Evolutionary conservation across 2,888 invertebrate species (phyloP).

Genomic region (Hetaerina titia): DNA sequence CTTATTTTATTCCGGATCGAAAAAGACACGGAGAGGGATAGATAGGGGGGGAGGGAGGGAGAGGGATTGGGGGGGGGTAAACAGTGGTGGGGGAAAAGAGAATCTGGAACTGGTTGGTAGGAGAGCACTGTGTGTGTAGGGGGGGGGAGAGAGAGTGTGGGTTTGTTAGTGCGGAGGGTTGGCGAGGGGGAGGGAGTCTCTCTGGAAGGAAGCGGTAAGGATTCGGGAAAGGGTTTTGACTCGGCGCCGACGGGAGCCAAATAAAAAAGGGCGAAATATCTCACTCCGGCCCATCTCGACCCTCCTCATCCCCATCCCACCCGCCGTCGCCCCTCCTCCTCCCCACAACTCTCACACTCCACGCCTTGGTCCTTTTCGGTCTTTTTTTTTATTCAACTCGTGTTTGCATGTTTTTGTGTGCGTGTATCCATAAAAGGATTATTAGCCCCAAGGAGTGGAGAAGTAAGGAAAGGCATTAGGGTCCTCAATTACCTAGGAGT

Average conservation of each 20-base stretch:
- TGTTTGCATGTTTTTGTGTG: neutral
- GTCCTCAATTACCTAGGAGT: no score
- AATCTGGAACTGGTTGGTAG: no score
- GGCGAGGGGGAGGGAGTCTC: slow-evolving; percentile 70
- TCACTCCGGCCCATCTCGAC: neutral
- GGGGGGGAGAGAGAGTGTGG: no score
- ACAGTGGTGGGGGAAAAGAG: no score
- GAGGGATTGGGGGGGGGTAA: neutral
- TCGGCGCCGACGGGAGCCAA: slow-evolving; percentile 71
- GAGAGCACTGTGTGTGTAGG: no score
- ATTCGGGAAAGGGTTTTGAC: slow-evolving; percentile 74
- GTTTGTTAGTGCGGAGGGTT: slow-evolving; percentile 79
- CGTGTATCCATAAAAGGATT: no score
- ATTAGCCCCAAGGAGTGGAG: no score
- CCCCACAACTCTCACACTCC: neutral
- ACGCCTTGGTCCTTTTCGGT: neutral
- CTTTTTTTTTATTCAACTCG: neutral
- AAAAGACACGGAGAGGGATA: neutral
- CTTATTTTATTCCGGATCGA: neutral
- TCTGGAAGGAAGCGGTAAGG: slow-evolving; percentile 70
- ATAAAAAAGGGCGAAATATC: slow-evolving; percentile 69
- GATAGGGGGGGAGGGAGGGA: neutral
- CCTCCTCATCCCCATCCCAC: neutral
- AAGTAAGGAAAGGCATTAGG: no score
- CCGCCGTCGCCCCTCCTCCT: neutral